Evolutionary conservation across 2,888 invertebrate genomes (phyloP).

Genomic region (Bugulina stolonifera): DNA sequence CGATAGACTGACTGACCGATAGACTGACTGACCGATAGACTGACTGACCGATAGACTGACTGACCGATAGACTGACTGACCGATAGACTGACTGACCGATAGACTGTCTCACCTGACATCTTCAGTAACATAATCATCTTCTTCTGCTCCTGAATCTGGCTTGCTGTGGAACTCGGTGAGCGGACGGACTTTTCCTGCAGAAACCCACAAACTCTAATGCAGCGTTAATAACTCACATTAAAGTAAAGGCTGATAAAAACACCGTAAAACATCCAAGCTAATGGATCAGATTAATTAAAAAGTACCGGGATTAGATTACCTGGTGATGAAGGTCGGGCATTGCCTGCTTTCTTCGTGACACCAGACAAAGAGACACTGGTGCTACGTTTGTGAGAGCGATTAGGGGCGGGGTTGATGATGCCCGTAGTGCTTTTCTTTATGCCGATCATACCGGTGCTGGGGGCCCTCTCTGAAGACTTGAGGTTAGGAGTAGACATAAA

Average conservation of each 20-base stretch:
- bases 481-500: slow-evolving; percentile 93
- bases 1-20: not conserved
- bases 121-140: not conserved
- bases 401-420: not conserved
- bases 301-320: too few species aligned
- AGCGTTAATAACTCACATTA: too few species aligned
- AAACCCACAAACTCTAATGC: too few species aligned
- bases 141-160: not conserved
- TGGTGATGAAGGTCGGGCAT: not conserved
- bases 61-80: not conserved
- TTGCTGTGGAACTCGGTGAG: not conserved
- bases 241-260: too few species aligned
- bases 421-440: slow-evolving; percentile 41
- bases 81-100: not conserved
- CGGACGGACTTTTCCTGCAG: not conserved
- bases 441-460: slow-evolving; percentile 28
- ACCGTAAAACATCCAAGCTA: too few species aligned
- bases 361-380: slow-evolving; percentile 73
- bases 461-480: slow-evolving; percentile 37
- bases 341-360: slow-evolving; percentile 58
- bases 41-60: not conserved
- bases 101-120: not conserved
- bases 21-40: too few species aligned
- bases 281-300: too few species aligned
- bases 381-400: slow-evolving; percentile 67